Evolutionary conservation across 2,113 vertebrate genomes (phyloP).

Genomic region (Origma solitaria): DNA sequence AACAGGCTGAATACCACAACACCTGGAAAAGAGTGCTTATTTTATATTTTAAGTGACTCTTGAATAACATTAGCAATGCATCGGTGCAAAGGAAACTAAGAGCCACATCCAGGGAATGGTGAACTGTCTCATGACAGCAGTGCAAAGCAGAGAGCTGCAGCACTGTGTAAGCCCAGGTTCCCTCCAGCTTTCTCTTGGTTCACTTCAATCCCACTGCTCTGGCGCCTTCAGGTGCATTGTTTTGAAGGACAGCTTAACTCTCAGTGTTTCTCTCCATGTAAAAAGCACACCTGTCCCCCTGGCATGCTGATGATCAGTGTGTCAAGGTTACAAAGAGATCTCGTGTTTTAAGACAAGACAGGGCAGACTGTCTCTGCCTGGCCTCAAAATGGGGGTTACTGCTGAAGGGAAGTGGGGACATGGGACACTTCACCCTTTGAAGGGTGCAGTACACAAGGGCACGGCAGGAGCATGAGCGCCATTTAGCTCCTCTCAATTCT

Average conservation of each 20-base stretch:
- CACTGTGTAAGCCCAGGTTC: background rate
- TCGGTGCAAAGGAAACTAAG: background rate
- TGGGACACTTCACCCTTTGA: background rate
- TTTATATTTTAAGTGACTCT: background rate
- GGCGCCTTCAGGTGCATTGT: background rate
- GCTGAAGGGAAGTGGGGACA: background rate
- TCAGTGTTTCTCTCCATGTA: background rate
- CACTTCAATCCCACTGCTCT: background rate
- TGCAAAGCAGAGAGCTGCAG: background rate
- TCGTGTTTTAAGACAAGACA: background rate
- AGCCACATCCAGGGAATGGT: background rate
- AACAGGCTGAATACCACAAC: background rate
- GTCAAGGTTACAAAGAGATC: background rate
- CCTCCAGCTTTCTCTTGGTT: background rate
- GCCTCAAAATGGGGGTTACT: background rate
- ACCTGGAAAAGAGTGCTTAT: background rate
- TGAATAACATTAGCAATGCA: background rate
- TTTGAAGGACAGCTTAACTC: background rate
- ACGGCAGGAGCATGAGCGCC: background rate
- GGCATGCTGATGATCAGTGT: background rate
- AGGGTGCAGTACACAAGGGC: background rate
- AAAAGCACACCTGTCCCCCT: background rate
- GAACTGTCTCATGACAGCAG: fast-evolving
- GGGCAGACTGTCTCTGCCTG: background rate
- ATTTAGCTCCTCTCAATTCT: background rate